Evolutionary conservation across 2,113 vertebrate genomes (phyloP).

Genomic region (Axis porcinus): DNA sequence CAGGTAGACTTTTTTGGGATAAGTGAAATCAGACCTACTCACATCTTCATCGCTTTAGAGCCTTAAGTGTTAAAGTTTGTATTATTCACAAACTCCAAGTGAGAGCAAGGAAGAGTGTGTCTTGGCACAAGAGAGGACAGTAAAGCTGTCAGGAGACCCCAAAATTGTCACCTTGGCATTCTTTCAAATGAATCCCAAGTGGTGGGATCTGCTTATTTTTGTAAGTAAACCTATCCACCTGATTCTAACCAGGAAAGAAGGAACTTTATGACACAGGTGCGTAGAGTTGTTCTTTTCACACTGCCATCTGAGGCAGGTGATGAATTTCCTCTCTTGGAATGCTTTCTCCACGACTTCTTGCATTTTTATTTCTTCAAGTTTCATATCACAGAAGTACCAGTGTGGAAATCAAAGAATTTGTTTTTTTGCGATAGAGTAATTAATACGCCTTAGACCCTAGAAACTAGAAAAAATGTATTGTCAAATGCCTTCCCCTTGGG

Average conservation of each 20-base stretch:
- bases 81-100: conserved; percentile 28
- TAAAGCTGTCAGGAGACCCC: background rate
- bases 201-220: background rate
- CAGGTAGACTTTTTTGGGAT: conserved; percentile 52
- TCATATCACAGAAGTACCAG: background rate
- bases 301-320: background rate
- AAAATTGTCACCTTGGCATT: background rate
- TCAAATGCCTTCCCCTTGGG: background rate
- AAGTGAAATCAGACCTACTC: background rate
- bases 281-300: background rate
- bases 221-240: background rate
- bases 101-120: background rate
- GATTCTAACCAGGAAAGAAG: background rate
- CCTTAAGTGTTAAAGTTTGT: conserved; percentile 45
- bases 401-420: background rate
- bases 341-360: background rate
- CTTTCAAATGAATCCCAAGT: background rate
- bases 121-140: background rate
- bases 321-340: background rate
- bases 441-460: background rate
- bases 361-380: conserved; percentile 33
- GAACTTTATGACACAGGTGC: background rate
- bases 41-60: conserved; percentile 39
- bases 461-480: conserved; percentile 13
- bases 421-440: conserved; percentile 7